These are phyloP conservation scores for Syrista parreyssii DNA, from an alignment of 2,888 invertebrate genomes.

Conservation along the genomic window DNA sequence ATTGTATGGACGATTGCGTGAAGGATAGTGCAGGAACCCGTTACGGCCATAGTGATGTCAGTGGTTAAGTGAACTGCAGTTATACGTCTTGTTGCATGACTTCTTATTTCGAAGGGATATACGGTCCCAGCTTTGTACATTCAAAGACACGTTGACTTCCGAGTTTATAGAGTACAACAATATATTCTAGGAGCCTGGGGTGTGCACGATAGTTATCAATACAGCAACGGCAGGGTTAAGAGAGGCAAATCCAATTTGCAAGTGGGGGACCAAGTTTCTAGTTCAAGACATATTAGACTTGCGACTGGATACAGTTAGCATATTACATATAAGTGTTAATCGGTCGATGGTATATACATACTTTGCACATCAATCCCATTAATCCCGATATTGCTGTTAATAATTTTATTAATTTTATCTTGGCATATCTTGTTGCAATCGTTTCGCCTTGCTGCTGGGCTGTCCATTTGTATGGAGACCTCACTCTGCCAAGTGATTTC, in stretches of 20 bases:
- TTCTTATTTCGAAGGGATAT: slow-evolving; percentile 5
- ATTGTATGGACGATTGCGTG: slow-evolving; percentile 42
- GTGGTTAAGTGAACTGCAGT: slow-evolving; percentile 34
- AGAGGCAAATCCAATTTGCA: background rate
- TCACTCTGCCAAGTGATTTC: too few relatives aligned
- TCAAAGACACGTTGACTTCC: too few relatives aligned
- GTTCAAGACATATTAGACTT: background rate
- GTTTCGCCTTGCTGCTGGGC: background rate
- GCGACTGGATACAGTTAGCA: slow-evolving; percentile 6
- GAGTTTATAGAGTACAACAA: too few relatives aligned
- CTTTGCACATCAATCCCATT: slow-evolving; percentile 13
- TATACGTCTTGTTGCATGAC: slow-evolving; percentile 47
- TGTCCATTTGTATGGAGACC: too few relatives aligned
- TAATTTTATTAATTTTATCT: too few relatives aligned
- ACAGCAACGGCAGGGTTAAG: background rate
- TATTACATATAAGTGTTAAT: slow-evolving; percentile 17
- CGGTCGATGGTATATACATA: background rate
- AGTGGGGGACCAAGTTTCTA: slow-evolving; percentile 13
- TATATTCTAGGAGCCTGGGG: too few relatives aligned
- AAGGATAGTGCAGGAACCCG: slow-evolving; percentile 24
- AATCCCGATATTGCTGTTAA: background rate
- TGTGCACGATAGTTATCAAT: background rate
- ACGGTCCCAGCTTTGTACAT: too few relatives aligned
- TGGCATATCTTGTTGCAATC: background rate
- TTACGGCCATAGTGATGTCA: slow-evolving; percentile 30